Evolutionary conservation across 2,888 invertebrate species (phyloP), one percentile per base, ranked within the genome.

Genomic region (Danaus chrysippus): DNA sequence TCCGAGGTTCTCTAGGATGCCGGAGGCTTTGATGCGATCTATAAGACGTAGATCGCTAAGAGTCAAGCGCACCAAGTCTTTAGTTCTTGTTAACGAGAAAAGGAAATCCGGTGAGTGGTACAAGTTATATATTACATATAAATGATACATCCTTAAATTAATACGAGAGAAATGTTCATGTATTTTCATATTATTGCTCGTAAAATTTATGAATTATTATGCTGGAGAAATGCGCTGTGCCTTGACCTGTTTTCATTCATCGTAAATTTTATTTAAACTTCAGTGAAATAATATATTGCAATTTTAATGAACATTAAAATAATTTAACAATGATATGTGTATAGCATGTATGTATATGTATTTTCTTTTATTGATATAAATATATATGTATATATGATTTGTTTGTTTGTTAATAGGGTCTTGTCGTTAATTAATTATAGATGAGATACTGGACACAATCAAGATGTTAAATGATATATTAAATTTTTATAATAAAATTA

Each of bases 51-150:
- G 95, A 70, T 95, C 95, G 41, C 83, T 95, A 72, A 89, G 95
- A 67, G 94, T 95, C 49, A 95, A 95, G 83, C 92, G 95, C 75
- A 94, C 95, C 71, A 95, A 95, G 82, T 95, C 94, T 64, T 87
- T 95, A 73, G 94, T 95, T 41, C 92, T 94, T 61, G 93, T 94
- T 68, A 93, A 93, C 68, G 95, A 95, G 83, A 95, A 95, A 83
- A 86, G 95, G 78, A 95, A 95, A 89, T 95, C 95, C 84, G 95
- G 95, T 95, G 93, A 94, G 94, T 90, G 88, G 87, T 91, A 90
- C 80, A 61, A 87, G 23, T 34, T 34, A 34, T 6, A 34, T 34
- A 23, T 23, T 23, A 34, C 1, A 34, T 34, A 34, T 34, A 34
- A 34, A 23, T 23, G 5, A 23, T 46, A 46, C 46, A 13, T 46